phyloP scores from a whole-genome alignment of 2,113 vertebrate genomes.

The Microcebus murinus region DNA sequence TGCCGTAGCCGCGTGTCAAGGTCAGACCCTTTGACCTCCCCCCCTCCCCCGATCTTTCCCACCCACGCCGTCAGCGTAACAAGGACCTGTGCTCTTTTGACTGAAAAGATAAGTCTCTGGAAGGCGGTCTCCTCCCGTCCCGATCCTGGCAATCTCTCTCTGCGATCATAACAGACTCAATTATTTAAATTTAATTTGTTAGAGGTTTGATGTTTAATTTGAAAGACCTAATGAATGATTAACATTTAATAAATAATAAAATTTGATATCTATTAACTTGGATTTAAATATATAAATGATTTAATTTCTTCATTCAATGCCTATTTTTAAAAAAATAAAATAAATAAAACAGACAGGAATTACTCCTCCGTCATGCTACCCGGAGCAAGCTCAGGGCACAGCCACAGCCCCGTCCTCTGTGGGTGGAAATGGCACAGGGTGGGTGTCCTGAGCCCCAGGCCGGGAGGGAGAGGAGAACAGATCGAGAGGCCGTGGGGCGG shows the following conservation, averaged over 20 bases:
- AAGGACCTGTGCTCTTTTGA: neutral
- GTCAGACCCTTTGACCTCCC: neutral
- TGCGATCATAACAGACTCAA: conserved; percentile 59
- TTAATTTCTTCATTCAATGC: conserved; percentile 50
- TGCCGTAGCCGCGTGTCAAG: rapidly evolving
- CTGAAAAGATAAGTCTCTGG: neutral
- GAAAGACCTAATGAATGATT: conserved; percentile 64
- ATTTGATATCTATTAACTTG: conserved; percentile 61
- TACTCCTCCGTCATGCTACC: rapidly evolving
- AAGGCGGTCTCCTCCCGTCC: neutral
- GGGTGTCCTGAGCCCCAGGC: rapidly evolving
- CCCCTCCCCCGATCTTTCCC: neutral
- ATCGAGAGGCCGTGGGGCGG: neutral
- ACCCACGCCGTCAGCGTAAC: rapidly evolving
- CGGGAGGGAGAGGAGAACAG: too few species aligned
- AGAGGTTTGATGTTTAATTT: conserved; percentile 62
- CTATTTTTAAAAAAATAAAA: neutral
- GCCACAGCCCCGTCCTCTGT: rapidly evolving
- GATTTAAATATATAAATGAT: conserved; percentile 54
- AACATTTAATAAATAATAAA: conserved; percentile 72
- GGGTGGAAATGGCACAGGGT: rapidly evolving
- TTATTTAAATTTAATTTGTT: conserved; percentile 74
- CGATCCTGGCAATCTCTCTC: neutral
- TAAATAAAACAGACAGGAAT: neutral
- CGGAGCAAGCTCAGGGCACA: rapidly evolving